Base-by-base conservation (phyloP, 2,113 vertebrate species). In the Antennarius striatus region DNA sequence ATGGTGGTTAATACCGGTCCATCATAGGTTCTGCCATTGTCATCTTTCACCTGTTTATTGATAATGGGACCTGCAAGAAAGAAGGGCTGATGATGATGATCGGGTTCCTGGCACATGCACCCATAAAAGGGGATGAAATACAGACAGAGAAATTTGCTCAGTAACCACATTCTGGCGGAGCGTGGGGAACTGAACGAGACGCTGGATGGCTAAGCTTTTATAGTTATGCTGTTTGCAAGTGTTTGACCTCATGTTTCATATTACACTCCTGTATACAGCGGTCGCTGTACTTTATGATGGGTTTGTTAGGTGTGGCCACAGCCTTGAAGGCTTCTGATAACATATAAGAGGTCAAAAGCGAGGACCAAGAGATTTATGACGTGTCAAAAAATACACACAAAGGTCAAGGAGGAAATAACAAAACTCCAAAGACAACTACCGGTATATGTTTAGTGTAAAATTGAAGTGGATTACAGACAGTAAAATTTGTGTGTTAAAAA, bases 1-100 rank as follows among this genome's bases (percentile, higher is more conserved):
- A 79, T 78, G 65, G 94, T 4, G 94, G 94, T 62, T 12, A 57
- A n/a, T n/a, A 15, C 2, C 15, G 22, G 6, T 29, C 22, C 40
- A 1, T 54, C 22, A 14, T 5, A n/a, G 1, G 22, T 16, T 28
- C 69, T 17, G n/a, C 29, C 52, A 11, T 30, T n/a, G 10, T 59
- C 16, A 3, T 22, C 5, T 10, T 50, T n/a, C 45, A 42, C 56
- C 8, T 61, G 36, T 43, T 45, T 3, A 0, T 28, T 59, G 29
- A 16, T 72, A 54, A 69, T 14, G 0, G 79, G 73, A 43, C 79
- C 73, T 8, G 58, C 59, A 42, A 78, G 66, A 55, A 82, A 61
- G 13, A 65, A 51, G 28, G 59, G 48, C 36, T 46, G 43, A 1
- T 45, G 36, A 1, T 45, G 36, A 16, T 51, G 14, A 3, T 45